These are phyloP conservation scores for Sebastes itinus DNA, from an alignment of 2,797 vertebrate species.

Conservation along the genomic window DNA sequence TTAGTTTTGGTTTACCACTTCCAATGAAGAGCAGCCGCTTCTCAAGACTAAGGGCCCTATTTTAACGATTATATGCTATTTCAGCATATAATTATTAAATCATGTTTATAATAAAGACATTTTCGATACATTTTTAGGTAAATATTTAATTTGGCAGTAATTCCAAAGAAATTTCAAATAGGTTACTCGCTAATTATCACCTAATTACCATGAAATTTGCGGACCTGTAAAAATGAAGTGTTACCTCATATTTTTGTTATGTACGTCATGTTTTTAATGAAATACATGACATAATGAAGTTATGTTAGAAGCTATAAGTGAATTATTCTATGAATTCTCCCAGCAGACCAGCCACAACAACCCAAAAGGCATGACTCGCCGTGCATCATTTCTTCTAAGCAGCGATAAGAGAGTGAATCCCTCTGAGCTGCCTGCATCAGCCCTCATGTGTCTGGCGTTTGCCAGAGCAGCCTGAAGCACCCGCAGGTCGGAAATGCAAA, in stretches of 20 bases:
- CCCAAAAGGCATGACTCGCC: conserved; percentile 29
- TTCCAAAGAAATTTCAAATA: too few species aligned
- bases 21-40: too few species aligned
- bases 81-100: too few species aligned
- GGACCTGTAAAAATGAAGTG: too few species aligned
- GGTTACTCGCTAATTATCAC: too few species aligned
- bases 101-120: too few species aligned
- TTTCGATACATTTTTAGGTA: too few species aligned
- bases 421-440: conserved; percentile 36
- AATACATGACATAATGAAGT: not conserved
- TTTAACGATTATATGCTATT: too few species aligned
- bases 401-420: conserved; percentile 53
- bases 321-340: conserved; percentile 8
- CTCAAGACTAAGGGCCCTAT: too few species aligned
- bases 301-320: not conserved
- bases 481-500: conserved; percentile 27
- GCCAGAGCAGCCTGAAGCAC: conserved; percentile 39
- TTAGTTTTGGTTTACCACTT: too few species aligned
- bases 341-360: conserved; percentile 23
- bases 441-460: conserved; percentile 32
- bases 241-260: not conserved
- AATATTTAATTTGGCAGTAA: too few species aligned
- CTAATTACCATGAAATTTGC: too few species aligned
- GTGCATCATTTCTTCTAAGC: conserved; percentile 37
- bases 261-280: not conserved